Percentiles rank a stretch among this genome's conserved stretches.
Evolutionary conservation across 2,888 invertebrate species (phyloP).

Genomic region (Drosophila ustulata): DNA sequence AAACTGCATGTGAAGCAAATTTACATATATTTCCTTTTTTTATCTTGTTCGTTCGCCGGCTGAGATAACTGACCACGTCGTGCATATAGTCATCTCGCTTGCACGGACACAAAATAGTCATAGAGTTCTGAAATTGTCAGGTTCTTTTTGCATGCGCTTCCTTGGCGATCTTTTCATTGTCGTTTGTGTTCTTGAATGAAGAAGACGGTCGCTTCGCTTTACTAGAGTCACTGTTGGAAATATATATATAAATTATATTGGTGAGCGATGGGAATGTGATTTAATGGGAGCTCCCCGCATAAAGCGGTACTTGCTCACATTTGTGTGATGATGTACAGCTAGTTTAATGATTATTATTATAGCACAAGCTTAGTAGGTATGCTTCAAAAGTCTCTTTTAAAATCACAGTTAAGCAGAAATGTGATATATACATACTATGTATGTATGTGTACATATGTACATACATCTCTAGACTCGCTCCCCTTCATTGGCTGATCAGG

Average conservation of each 20-base stretch:
- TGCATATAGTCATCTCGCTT: constrained; percentile 20
- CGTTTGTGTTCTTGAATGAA: not conserved
- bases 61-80: not conserved
- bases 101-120: not conserved
- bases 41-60: not conserved
- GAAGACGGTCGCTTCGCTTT: not conserved
- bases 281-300: constrained; percentile 10
- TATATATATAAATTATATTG: not conserved
- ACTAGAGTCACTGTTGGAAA: not conserved
- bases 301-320: not conserved
- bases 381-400: no score
- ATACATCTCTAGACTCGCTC: no score
- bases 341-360: no score
- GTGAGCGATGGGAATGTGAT: not conserved
- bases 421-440: no score
- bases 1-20: not conserved
- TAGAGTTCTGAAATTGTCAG: not conserved
- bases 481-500: no score
- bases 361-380: no score
- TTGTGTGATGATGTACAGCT: not conserved
- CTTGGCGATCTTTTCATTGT: constrained; percentile 15
- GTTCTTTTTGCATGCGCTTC: not conserved
- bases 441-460: no score
- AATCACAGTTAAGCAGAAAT: no score
- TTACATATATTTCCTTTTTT: not conserved